These are phyloP conservation scores for Steatocranus sp. DNA, from an alignment of 2,797 vertebrate species.

Conservation along the genomic window DNA sequence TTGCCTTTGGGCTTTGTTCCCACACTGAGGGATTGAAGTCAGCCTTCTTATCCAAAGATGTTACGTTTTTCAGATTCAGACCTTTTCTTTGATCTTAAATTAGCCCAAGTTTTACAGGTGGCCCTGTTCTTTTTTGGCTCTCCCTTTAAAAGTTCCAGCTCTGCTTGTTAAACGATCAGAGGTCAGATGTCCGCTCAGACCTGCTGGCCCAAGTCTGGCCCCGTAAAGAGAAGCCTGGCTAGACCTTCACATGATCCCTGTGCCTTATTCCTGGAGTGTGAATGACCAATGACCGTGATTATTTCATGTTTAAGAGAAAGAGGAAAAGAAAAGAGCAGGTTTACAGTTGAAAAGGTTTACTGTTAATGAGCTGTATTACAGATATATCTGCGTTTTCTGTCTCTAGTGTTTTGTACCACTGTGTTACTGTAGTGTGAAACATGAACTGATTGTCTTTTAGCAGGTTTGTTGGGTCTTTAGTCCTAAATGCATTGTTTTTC, in stretches of 20 bases:
- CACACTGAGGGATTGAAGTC: not conserved
- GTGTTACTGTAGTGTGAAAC: conserved; percentile 34
- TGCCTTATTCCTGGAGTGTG: conserved; percentile 54
- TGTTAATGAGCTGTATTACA: conserved; percentile 16
- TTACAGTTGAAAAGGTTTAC: conserved; percentile 52
- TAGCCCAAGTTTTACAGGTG: not conserved
- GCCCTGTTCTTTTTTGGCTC: not conserved
- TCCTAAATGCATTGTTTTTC: conserved; percentile 34
- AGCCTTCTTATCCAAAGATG: not conserved
- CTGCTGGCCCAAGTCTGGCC: not conserved
- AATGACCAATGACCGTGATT: not conserved
- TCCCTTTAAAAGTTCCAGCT: not conserved
- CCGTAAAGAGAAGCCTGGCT: not conserved
- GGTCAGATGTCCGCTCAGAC: not conserved
- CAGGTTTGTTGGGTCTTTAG: conserved; percentile 42
- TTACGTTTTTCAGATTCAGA: not conserved
- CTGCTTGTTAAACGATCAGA: not conserved
- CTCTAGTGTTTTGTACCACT: conserved; percentile 41
- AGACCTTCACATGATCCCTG: conserved; percentile 41
- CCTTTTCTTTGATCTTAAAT: not conserved
- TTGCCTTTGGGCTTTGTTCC: conserved; percentile 31
- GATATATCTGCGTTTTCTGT: conserved; percentile 27
- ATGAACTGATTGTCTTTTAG: conserved; percentile 29
- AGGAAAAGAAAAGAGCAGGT: conserved; percentile 11
- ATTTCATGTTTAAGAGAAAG: not conserved